These are phyloP conservation scores for Cyanistes caeruleus DNA, from an alignment of 2,113 vertebrate species.

Conservation along the genomic window DNA sequence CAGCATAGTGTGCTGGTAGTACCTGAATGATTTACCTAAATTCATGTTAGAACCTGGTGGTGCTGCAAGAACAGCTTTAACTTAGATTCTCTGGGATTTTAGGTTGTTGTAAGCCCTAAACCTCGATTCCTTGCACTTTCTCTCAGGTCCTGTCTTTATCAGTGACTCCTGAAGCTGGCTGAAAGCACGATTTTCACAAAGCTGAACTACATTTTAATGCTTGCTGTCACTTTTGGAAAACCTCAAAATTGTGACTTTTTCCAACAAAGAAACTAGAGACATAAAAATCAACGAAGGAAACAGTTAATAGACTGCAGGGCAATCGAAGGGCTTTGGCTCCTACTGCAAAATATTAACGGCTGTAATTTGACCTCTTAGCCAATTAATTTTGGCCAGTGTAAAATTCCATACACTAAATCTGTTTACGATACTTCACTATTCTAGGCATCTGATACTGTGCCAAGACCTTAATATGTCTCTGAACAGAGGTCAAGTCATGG, in stretches of 20 bases:
- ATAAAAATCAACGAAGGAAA: slow-evolving; percentile 1
- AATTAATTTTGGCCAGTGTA: slow-evolving; percentile 77
- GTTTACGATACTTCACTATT: slow-evolving; percentile 74
- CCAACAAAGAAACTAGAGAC: neutral
- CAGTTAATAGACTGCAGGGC: slow-evolving; percentile 50
- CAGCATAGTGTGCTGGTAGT: neutral
- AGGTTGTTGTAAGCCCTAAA: neutral
- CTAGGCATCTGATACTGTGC: slow-evolving; percentile 71
- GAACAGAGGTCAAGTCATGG: slow-evolving; percentile 62
- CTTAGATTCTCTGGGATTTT: neutral
- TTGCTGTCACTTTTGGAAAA: slow-evolving; percentile 16
- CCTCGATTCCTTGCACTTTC: rapidly evolving
- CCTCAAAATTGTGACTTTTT: neutral
- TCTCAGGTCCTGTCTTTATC: neutral
- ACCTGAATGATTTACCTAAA: neutral
- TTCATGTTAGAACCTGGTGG: neutral
- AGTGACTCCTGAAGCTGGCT: neutral
- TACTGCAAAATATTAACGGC: slow-evolving; percentile 63
- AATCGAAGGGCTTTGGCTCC: slow-evolving; percentile 37
- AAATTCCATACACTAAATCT: slow-evolving; percentile 72
- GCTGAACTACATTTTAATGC: neutral
- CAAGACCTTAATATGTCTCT: slow-evolving; percentile 68
- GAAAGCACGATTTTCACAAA: neutral
- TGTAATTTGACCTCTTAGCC: slow-evolving; percentile 70
- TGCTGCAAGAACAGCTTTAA: neutral